Base-by-base conservation (phyloP, 2,888 invertebrate genomes). In the Coelinius sp. region DNA sequence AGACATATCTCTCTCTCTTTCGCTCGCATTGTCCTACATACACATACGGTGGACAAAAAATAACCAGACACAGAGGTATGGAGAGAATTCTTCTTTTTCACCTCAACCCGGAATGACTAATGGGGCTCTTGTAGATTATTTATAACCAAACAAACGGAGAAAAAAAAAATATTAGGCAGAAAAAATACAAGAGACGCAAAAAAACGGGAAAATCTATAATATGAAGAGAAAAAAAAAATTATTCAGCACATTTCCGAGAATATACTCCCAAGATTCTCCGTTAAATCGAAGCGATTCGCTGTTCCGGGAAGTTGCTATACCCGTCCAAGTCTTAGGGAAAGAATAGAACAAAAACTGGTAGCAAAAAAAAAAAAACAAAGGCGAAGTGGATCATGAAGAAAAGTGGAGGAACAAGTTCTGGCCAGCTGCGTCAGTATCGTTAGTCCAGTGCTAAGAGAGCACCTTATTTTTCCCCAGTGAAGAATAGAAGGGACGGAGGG, bases 391-490 rank as follows among this genome's bases (percentile, higher is more conserved):
- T 14, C n/a, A 41, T 25, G 10, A 27, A 53, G 24, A 25, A 44
- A 44, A 14, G 53, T 14, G 41, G 27, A 31, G 27, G 59, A 35
- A 53, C 24, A 52, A 70, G 64, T 70, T 70, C 25, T 53, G 27
- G 53, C 49, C 64, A 70, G 64, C 22, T 70, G 44, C 38, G 41
- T 31, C 46, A 66, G 71, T 71, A 66, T 71, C 66, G 49, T 71
- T 71, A 66, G 44, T 59, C 59, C 66, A 46, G 41, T 38, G 20
- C 65, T 41, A 20, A 52, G 38, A 35, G 35, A 35, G 35, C n/a
- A n/a, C 56, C 46, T 66, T 66, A 59, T 71, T 46, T 65, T 59
- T 65, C 64, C 17, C 63, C 14, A 24, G 52, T 3, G 24, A 27
- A 56, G 27, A 56, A 56, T 27, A 56, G 27, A 56, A 56, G 27